phyloP scores from a whole-genome alignment of 2,113 vertebrate species.

The Anolis carolinensis region DNA sequence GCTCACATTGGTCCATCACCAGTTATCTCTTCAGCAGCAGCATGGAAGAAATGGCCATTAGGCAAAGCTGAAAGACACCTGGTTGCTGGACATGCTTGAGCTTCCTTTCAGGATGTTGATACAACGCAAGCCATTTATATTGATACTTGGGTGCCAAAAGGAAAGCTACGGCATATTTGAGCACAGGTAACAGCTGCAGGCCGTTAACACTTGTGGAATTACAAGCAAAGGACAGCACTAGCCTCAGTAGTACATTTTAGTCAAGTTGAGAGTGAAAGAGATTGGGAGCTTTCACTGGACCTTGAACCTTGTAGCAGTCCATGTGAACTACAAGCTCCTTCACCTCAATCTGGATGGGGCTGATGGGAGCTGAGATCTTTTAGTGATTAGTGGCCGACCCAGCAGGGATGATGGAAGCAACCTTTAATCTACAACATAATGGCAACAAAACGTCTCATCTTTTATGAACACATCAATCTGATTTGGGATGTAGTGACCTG shows the following conservation, averaged over 20 bases:
- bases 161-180: background rate
- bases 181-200: background rate
- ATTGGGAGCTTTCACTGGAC: too few relatives aligned
- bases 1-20: background rate
- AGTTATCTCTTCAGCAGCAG: background rate
- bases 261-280: background rate
- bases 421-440: background rate
- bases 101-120: background rate
- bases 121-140: background rate
- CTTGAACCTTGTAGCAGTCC: too few relatives aligned
- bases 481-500: too few relatives aligned
- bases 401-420: background rate
- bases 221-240: background rate
- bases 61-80: too few relatives aligned
- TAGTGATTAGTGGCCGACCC: too few relatives aligned
- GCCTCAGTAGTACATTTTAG: too few relatives aligned
- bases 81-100: background rate
- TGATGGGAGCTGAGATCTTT: background rate
- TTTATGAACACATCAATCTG: background rate
- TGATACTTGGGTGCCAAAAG: background rate
- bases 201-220: background rate
- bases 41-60: background rate
- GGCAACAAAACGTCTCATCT: background rate
- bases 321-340: too few relatives aligned
- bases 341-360: too few relatives aligned